Percentiles rank a stretch among this genome's conserved stretches.
These are phyloP conservation scores for Sinohyriopsis cumingii DNA, from an alignment of 2,888 invertebrate species.

Conservation along the genomic window DNA sequence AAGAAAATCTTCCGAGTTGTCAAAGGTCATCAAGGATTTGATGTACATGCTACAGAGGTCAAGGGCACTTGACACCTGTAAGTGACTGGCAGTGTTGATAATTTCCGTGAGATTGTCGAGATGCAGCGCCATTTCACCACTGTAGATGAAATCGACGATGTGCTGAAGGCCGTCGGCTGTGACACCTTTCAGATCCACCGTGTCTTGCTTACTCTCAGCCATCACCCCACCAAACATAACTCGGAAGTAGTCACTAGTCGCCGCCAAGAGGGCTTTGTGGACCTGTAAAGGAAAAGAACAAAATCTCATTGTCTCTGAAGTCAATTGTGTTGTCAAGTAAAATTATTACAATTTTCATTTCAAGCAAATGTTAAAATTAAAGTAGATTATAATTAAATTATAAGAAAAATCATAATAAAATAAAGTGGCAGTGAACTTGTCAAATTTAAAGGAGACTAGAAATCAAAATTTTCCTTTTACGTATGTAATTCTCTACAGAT, in stretches of 20 bases:
- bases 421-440: too few relatives aligned
- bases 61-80: slow-evolving; percentile 66
- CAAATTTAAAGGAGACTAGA: too few relatives aligned
- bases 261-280: slow-evolving; percentile 69
- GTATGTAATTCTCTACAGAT: too few relatives aligned
- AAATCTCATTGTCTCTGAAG: not conserved
- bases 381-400: too few relatives aligned
- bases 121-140: slow-evolving; percentile 64
- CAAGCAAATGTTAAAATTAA: too few relatives aligned
- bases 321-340: not conserved
- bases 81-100: slow-evolving; percentile 68
- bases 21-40: slow-evolving; percentile 66
- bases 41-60: slow-evolving; percentile 70
- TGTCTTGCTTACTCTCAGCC: slow-evolving; percentile 68
- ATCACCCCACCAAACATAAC: slow-evolving; percentile 70
- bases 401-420: too few relatives aligned
- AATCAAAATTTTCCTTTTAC: too few relatives aligned
- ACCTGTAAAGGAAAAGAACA: slow-evolving; percentile 54
- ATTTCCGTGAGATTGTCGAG: slow-evolving; percentile 68
- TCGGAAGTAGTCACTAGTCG: slow-evolving; percentile 70
- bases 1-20: slow-evolving; percentile 68
- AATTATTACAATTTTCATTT: not conserved
- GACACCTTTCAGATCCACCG: slow-evolving; percentile 67
- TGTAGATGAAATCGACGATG: slow-evolving; percentile 69
- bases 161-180: slow-evolving; percentile 59